Evolutionary conservation across 2,797 vertebrate genomes (phyloP).

Genomic region (Hemitrygon akajei): DNA sequence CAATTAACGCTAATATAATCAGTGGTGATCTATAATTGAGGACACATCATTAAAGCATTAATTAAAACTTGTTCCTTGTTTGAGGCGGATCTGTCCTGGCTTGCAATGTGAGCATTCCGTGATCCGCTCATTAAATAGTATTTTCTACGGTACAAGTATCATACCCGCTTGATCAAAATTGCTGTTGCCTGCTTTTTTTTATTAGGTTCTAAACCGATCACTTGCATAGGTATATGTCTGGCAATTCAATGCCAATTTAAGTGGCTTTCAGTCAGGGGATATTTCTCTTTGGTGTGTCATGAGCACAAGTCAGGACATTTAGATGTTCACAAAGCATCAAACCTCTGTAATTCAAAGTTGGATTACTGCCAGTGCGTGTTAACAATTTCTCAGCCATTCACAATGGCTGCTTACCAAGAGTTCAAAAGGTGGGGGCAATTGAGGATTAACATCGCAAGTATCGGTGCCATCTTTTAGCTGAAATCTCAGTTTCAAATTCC

Average conservation of each 20-base stretch:
- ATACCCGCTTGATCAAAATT: background rate
- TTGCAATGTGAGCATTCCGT: background rate
- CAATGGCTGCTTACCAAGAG: background rate
- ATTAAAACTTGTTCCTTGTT: background rate
- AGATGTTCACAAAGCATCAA: background rate
- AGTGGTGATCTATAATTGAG: background rate
- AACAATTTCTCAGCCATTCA: background rate
- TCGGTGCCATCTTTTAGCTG: background rate
- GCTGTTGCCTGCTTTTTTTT: background rate
- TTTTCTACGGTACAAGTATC: conserved; percentile 4
- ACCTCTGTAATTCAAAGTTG: background rate
- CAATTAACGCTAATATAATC: background rate
- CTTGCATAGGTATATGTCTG: background rate
- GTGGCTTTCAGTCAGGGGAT: background rate
- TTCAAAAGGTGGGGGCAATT: background rate
- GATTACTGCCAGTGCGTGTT: background rate
- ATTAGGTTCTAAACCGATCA: background rate
- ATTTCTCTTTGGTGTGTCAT: background rate
- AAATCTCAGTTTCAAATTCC: background rate
- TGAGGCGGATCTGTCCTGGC: background rate
- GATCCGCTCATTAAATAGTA: background rate
- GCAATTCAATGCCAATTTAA: background rate
- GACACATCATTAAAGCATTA: background rate
- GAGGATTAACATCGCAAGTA: background rate
- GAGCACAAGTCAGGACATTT: background rate